phyloP scores from a whole-genome alignment of 2,797 vertebrate genomes.

The Poecile montanus region DNA sequence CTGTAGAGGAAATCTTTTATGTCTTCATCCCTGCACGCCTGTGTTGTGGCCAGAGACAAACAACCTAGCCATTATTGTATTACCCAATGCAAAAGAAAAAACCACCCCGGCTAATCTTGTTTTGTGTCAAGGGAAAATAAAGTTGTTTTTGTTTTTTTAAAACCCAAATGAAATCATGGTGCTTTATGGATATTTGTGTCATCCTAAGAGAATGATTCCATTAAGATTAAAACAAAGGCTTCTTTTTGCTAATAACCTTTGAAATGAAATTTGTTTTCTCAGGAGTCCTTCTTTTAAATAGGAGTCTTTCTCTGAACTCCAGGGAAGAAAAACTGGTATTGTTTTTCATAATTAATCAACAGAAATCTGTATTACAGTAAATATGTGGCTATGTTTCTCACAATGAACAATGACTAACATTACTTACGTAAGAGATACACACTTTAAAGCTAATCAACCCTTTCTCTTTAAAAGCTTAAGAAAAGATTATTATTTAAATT shows the following conservation, averaged over 20 bases:
- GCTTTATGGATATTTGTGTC: conserved; percentile 62
- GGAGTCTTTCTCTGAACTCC: conserved; percentile 18
- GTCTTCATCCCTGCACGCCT: not conserved
- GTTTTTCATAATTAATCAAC: conserved; percentile 45
- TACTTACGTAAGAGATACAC: not conserved
- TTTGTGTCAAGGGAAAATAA: conserved; percentile 56
- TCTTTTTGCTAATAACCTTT: conserved; percentile 59
- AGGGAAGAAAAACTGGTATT: conserved; percentile 7
- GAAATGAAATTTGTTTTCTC: conserved; percentile 63
- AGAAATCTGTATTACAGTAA: not conserved
- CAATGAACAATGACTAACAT: not conserved
- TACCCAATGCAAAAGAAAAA: conserved; percentile 11
- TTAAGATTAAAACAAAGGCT: conserved; percentile 64
- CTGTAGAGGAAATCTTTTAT: not conserved
- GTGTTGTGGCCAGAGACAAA: not conserved
- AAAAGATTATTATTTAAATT: not conserved
- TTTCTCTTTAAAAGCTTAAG: not conserved
- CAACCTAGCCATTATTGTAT: conserved; percentile 29
- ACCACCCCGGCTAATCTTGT: conserved; percentile 18
- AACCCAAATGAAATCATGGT: conserved; percentile 60
- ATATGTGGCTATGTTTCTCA: not conserved
- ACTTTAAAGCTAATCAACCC: not conserved
- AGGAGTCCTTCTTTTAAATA: conserved; percentile 32
- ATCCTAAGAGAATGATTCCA: conserved; percentile 61
- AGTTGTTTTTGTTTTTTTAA: conserved; percentile 54